Evolutionary conservation across 2,888 invertebrate species (phyloP).

Genomic region (Griposia aprilina): DNA sequence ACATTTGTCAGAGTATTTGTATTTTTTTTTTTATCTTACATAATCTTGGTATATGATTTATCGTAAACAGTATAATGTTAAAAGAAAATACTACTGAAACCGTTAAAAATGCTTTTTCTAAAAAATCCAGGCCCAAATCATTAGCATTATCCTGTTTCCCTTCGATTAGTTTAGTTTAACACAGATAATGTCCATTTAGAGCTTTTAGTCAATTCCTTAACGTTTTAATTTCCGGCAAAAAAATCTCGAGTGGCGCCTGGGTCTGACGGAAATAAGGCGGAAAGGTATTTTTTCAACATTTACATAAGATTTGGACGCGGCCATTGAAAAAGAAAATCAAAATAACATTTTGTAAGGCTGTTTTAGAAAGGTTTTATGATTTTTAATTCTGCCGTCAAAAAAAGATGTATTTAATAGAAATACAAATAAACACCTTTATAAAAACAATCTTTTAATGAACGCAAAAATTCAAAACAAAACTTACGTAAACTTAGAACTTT

Average conservation of each 20-base stretch:
- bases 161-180: constrained; percentile 48
- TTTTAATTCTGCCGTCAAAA: background rate
- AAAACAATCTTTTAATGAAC: too few species aligned
- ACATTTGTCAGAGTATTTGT: too few species aligned
- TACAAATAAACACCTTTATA: too few species aligned
- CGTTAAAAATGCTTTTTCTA: background rate
- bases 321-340: constrained; percentile 47
- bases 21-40: too few species aligned
- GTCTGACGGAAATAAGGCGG: constrained; percentile 67
- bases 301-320: constrained; percentile 58
- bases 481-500: too few species aligned
- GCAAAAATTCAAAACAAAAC: too few species aligned
- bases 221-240: constrained; percentile 81
- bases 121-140: constrained; percentile 24
- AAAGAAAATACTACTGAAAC: background rate
- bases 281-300: constrained; percentile 65
- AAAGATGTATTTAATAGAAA: constrained; percentile 3
- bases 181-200: constrained; percentile 72
- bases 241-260: constrained; percentile 58
- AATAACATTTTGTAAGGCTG: constrained; percentile 37
- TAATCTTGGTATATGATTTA: too few species aligned
- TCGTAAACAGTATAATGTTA: background rate
- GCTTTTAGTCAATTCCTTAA: constrained; percentile 74
- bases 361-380: constrained; percentile 24
- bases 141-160: constrained; percentile 33